phyloP scores from a whole-genome alignment of 2,797 vertebrate species.

The Lemur catta region DNA sequence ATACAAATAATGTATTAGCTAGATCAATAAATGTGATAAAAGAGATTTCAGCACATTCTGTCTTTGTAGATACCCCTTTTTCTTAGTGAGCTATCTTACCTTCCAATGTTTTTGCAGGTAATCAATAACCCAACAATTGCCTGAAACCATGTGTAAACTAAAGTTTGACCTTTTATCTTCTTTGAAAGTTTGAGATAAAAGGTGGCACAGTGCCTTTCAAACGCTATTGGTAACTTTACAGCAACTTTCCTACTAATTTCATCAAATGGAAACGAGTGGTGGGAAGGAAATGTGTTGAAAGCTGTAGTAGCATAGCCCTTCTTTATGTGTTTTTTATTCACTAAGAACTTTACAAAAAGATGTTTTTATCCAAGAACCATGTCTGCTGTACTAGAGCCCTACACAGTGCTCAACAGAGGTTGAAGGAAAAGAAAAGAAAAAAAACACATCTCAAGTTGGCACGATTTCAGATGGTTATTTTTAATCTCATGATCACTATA shows the following conservation, averaged over 20 bases:
- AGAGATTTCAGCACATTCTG: neutral
- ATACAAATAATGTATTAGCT: neutral
- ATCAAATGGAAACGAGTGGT: neutral
- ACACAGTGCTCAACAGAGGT: neutral
- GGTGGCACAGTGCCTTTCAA: neutral
- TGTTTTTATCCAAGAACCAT: neutral
- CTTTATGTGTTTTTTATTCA: neutral
- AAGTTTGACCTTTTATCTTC: slow-evolving; percentile 1
- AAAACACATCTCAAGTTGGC: neutral
- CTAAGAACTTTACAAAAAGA: neutral
- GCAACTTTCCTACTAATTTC: slow-evolving; percentile 14
- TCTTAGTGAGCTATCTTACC: neutral
- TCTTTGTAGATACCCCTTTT: neutral
- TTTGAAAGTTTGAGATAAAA: neutral
- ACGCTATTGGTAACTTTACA: neutral
- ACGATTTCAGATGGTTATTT: neutral
- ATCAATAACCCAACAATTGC: neutral
- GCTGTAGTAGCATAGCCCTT: neutral
- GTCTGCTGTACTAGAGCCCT: neutral
- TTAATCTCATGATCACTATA: neutral
- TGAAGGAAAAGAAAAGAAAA: neutral
- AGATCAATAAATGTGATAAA: neutral
- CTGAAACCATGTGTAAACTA: neutral
- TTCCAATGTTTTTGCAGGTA: slow-evolving; percentile 20
- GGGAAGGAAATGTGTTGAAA: neutral